Conservation (phyloP, 2,888 invertebrate species). For the Drosophila kuntzei region DNA sequence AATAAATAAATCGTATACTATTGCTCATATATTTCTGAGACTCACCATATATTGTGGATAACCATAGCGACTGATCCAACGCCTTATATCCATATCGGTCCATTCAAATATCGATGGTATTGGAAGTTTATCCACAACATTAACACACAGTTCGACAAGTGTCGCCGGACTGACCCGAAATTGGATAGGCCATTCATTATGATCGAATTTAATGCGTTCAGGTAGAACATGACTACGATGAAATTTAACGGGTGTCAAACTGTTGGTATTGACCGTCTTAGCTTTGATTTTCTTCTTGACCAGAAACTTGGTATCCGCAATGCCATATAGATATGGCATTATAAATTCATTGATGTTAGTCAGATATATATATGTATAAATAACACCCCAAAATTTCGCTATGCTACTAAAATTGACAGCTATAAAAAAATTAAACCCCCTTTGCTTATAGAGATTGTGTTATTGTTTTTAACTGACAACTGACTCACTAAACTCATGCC, state of each 20-base stretch:
- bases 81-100: slow-evolving; percentile 85
- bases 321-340: slow-evolving; percentile 70
- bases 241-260: slow-evolving; percentile 45
- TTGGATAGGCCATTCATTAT: slow-evolving; percentile 65
- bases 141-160: slow-evolving; percentile 82
- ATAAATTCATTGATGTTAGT: not conserved
- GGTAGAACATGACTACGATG: slow-evolving; percentile 19
- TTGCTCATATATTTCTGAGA: too few species aligned
- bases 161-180: slow-evolving; percentile 85
- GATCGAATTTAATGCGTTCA: slow-evolving; percentile 49
- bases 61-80: slow-evolving; percentile 86
- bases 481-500: slow-evolving; percentile 11
- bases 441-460: not conserved
- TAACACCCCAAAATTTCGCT: slow-evolving; percentile 23
- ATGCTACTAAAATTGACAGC: slow-evolving; percentile 9
- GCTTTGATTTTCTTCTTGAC: not conserved
- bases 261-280: not conserved
- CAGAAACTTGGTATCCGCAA: slow-evolving; percentile 69
- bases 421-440: not conserved
- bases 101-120: slow-evolving; percentile 86
- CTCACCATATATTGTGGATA: slow-evolving; percentile 87
- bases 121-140: slow-evolving; percentile 84
- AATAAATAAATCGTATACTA: not conserved
- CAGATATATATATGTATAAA: slow-evolving; percentile 1
- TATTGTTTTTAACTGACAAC: slow-evolving; percentile 9